Evolutionary conservation across 2,797 vertebrate genomes (phyloP).

Genomic region (Dryobates pubescens): DNA sequence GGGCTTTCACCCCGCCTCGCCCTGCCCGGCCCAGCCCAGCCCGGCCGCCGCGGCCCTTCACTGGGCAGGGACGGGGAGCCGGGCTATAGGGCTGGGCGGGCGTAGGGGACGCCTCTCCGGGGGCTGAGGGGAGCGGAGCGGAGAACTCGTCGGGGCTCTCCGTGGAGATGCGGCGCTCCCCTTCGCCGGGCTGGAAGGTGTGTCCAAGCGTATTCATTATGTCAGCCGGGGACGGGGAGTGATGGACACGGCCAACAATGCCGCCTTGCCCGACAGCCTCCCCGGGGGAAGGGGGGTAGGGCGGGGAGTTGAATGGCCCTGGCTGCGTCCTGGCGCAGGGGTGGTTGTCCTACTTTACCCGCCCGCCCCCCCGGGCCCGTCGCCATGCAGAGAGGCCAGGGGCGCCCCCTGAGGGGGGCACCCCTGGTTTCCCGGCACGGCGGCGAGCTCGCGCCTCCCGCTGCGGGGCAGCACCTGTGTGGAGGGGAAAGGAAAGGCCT

Average conservation of each 20-base stretch:
- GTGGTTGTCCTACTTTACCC: background rate
- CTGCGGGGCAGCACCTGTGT: slow-evolving; percentile 4
- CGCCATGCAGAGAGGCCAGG: background rate
- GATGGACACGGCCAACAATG: slow-evolving; percentile 89
- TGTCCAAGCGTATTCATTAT: slow-evolving; percentile 90
- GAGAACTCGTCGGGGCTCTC: background rate
- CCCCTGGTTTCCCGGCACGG: too few relatives aligned
- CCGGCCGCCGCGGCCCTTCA: slow-evolving; percentile 43
- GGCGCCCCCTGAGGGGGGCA: too few relatives aligned
- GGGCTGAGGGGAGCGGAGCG: slow-evolving; percentile 22
- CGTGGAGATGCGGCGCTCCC: background rate
- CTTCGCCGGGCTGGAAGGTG: slow-evolving; percentile 86
- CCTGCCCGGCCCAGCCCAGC: background rate
- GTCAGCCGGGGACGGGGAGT: slow-evolving; percentile 79
- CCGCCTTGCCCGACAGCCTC: slow-evolving; percentile 73
- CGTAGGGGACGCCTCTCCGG: background rate
- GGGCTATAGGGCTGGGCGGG: slow-evolving; percentile 33
- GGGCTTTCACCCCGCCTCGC: background rate
- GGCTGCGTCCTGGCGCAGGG: background rate
- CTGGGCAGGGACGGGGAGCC: slow-evolving; percentile 48
- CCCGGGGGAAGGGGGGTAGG: slow-evolving; percentile 19
- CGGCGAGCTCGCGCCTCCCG: background rate
- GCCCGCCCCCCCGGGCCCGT: background rate
- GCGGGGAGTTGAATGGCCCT: background rate
- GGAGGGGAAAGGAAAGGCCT: background rate